Evolutionary conservation across 2,113 vertebrate genomes (phyloP).

Genomic region (Cromileptes altivelis): DNA sequence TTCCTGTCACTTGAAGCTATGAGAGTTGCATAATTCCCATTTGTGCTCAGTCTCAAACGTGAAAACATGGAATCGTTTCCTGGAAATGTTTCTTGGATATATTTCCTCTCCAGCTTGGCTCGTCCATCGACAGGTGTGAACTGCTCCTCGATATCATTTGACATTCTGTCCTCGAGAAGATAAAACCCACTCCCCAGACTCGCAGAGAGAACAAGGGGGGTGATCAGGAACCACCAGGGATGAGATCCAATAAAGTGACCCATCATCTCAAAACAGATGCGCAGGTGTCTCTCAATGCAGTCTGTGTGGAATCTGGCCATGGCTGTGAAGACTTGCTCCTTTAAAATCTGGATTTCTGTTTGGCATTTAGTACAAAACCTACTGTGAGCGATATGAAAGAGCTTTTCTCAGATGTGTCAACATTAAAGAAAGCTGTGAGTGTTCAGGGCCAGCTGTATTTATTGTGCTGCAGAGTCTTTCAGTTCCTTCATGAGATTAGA

Average conservation of each 20-base stretch:
- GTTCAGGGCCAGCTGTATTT: conserved; percentile 31
- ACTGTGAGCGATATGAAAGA: not conserved
- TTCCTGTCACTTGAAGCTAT: conserved; percentile 65
- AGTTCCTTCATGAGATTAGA: conserved; percentile 10
- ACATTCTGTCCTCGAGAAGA: conserved; percentile 67
- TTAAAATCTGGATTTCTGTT: not conserved
- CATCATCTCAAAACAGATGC: conserved; percentile 73
- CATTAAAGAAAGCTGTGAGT: not conserved
- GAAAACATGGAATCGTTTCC: conserved; percentile 83
- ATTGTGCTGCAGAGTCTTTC: conserved; percentile 20
- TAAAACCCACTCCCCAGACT: conserved; percentile 84
- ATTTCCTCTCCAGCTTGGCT: conserved; percentile 86
- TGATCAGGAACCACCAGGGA: conserved; percentile 87
- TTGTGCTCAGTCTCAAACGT: conserved; percentile 74
- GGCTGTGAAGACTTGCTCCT: not conserved
- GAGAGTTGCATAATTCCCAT: conserved; percentile 79
- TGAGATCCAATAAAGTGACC: conserved; percentile 80
- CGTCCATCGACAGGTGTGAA: conserved; percentile 85
- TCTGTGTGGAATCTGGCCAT: conserved; percentile 77
- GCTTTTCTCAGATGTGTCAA: not conserved
- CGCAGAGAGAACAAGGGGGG: conserved; percentile 78
- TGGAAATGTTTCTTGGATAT: conserved; percentile 82
- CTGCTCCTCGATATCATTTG: conserved; percentile 85
- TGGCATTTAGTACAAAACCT: not conserved
- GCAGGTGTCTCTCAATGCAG: conserved; percentile 84